Evolutionary conservation across 2,113 vertebrate genomes (phyloP).

Genomic region (Nycticryphes semicollaris): DNA sequence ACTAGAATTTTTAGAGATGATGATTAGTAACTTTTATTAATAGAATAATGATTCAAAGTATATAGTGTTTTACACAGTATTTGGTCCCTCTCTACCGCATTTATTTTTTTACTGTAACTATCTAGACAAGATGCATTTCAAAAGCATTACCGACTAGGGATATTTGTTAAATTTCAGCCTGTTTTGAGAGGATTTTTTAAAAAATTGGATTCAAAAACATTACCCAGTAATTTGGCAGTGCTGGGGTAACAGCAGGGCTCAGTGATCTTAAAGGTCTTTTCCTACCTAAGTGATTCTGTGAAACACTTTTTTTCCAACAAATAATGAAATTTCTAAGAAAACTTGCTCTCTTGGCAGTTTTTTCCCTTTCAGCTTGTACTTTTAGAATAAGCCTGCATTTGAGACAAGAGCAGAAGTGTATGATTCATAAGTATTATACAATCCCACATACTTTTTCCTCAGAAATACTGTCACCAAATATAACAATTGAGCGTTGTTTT

Average conservation of each 20-base stretch:
- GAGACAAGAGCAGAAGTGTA: neutral
- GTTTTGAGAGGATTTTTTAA: neutral
- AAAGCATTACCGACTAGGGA: neutral
- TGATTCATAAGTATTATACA: conserved; percentile 50
- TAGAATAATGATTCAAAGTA: neutral
- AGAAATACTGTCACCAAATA: neutral
- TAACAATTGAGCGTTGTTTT: neutral
- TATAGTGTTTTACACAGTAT: neutral
- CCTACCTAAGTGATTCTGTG: neutral
- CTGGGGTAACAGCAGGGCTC: neutral
- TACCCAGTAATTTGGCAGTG: neutral
- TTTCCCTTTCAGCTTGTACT: neutral
- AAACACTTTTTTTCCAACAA: neutral
- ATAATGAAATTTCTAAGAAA: neutral
- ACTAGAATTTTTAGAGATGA: neutral
- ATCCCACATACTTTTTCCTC: conserved; percentile 9
- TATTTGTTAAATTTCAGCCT: neutral
- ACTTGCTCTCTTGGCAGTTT: neutral
- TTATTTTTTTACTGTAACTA: neutral
- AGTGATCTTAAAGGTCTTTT: neutral
- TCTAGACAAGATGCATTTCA: neutral
- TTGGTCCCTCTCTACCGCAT: neutral
- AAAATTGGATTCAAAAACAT: neutral
- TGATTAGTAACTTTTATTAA: neutral
- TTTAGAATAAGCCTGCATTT: neutral